Conservation (phyloP, 2,797 vertebrate species). For the Thunnus albacares region DNA sequence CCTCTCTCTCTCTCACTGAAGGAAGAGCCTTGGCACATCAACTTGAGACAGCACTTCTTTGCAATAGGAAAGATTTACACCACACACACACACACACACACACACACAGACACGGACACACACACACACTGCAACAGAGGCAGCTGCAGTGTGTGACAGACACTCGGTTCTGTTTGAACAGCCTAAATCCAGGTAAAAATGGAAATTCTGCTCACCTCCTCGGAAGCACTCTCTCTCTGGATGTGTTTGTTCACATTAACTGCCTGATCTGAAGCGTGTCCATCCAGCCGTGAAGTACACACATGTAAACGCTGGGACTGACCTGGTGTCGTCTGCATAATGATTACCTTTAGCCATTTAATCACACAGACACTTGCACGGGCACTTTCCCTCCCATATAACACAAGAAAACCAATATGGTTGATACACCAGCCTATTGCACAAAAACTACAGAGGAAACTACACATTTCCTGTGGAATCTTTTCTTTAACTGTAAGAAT, state of each 20-base stretch:
- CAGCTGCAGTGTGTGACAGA: background rate
- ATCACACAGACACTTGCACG: conserved; percentile 13
- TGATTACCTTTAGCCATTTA: conserved; percentile 13
- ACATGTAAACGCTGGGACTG: background rate
- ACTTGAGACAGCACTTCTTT: background rate
- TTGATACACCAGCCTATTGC: background rate
- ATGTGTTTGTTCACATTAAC: background rate
- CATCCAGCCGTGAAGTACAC: conserved; percentile 18
- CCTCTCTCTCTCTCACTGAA: conserved; percentile 8
- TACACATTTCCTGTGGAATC: background rate
- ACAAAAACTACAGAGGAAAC: background rate
- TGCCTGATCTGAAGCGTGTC: background rate
- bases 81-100: background rate
- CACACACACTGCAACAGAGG: background rate
- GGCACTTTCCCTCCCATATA: background rate
- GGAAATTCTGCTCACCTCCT: conserved; percentile 4
- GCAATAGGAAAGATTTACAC: conserved; percentile 6
- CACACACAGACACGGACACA: background rate
- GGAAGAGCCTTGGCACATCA: conserved; percentile 10
- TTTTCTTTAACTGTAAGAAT: background rate
- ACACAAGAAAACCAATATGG: background rate
- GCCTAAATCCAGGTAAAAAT: conserved; percentile 4
- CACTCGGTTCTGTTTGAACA: background rate
- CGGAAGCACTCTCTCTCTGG: background rate
- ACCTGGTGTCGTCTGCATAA: background rate